These are phyloP conservation scores for Kuschelorhynchus macadamiae DNA, from an alignment of 2,888 invertebrate genomes.

Conservation along the genomic window DNA sequence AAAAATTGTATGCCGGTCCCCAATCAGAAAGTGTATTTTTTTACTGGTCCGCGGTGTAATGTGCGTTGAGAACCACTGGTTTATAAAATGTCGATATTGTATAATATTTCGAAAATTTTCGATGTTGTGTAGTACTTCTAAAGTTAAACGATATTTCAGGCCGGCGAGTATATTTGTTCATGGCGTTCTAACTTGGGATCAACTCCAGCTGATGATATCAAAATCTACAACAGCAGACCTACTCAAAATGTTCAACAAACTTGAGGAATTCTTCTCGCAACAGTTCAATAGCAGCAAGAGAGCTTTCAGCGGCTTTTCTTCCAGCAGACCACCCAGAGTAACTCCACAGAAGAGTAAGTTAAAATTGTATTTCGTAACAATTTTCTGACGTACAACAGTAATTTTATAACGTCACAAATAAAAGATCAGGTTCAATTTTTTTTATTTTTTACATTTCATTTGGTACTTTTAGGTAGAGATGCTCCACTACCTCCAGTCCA, in stretches of 20 bases:
- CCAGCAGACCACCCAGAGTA: constrained; percentile 60
- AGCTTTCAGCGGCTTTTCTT: constrained; percentile 76
- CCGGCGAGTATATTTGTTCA: constrained; percentile 71
- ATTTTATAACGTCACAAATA: too few relatives aligned
- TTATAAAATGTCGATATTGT: too few relatives aligned
- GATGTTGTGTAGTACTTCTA: too few relatives aligned
- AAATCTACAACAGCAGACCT: constrained; percentile 97
- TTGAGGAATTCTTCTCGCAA: constrained; percentile 98
- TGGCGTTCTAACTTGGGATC: constrained; percentile 95
- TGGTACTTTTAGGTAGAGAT: constrained; percentile 50
- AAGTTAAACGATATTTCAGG: constrained; percentile 70
- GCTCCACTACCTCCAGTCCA: constrained; percentile 31
- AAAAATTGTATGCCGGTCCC: too few relatives aligned
- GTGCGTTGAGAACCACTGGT: too few relatives aligned
- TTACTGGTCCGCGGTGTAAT: too few relatives aligned
- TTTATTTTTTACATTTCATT: too few relatives aligned
- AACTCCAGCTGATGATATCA: constrained; percentile 95
- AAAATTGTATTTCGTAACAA: background rate
- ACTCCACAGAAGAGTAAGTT: constrained; percentile 63
- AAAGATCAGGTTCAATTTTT: too few relatives aligned
- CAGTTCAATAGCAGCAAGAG: constrained; percentile 97
- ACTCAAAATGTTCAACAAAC: constrained; percentile 95
- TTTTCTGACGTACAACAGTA: too few relatives aligned
- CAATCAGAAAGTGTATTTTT: too few relatives aligned
- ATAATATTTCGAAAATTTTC: too few relatives aligned